phyloP scores from a whole-genome alignment of 1,140 invertebrate genomes.

The Heterodera schachtii region DNA sequence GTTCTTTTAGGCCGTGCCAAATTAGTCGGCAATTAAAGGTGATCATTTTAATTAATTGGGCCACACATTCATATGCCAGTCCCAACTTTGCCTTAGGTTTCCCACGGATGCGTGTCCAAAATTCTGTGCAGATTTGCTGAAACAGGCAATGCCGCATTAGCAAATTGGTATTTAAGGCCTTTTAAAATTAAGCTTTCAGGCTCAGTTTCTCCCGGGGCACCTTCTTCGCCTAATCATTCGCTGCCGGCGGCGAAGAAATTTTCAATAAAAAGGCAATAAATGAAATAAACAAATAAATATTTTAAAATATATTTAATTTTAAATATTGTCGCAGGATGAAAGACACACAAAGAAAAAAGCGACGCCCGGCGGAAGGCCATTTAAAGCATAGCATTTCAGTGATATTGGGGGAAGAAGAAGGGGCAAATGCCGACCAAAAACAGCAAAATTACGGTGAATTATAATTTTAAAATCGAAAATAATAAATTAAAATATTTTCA shows the following conservation, averaged over 20 bases:
- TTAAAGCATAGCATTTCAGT: slow-evolving; percentile 12
- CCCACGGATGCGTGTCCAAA: slow-evolving; percentile 88
- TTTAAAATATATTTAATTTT: not conserved
- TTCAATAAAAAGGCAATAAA: not conserved
- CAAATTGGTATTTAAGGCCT: not conserved
- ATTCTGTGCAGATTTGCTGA: slow-evolving; percentile 84
- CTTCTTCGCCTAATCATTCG: not conserved
- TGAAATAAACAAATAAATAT: not conserved
- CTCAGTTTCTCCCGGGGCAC: slow-evolving; percentile 63
- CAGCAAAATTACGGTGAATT: slow-evolving; percentile 5
- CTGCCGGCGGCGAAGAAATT: not conserved
- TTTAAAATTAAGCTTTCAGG: slow-evolving; percentile 68
- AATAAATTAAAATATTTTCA: not conserved
- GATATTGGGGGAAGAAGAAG: slow-evolving; percentile 3
- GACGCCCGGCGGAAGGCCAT: not conserved
- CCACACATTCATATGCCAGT: too few relatives aligned
- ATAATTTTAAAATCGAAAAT: slow-evolving; percentile 10
- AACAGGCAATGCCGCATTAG: too few relatives aligned
- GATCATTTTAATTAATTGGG: slow-evolving; percentile 60
- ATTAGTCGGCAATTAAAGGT: slow-evolving; percentile 81
- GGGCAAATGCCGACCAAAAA: not conserved
- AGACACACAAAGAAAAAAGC: not conserved
- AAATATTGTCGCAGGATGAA: not conserved
- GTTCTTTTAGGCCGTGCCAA: slow-evolving; percentile 75
- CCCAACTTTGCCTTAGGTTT: slow-evolving; percentile 69